Evolutionary conservation across 2,113 vertebrate species (phyloP).

Genomic region (Phylloscopus whistleri): DNA sequence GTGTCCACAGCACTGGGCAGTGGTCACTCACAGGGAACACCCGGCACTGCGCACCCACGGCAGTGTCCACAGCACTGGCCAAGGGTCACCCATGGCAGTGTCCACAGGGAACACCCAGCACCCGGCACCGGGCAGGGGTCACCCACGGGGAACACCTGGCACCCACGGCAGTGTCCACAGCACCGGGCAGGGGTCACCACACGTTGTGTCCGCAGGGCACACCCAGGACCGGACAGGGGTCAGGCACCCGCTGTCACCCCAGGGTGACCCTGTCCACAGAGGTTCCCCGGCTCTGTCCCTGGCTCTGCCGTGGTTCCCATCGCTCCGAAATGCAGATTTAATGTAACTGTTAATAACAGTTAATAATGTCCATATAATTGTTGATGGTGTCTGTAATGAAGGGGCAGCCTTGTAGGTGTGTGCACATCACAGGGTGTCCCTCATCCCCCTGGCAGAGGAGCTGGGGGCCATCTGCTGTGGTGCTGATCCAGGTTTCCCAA

Average conservation of each 20-base stretch:
- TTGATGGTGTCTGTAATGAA: fast-evolving
- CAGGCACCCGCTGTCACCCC: background rate
- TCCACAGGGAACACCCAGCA: background rate
- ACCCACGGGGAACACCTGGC: no score
- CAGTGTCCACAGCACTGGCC: background rate
- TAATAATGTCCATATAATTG: fast-evolving
- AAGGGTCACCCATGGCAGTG: no score
- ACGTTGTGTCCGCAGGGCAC: background rate
- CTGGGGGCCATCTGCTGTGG: fast-evolving
- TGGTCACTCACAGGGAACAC: background rate
- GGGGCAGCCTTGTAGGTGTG: fast-evolving
- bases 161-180: no score
- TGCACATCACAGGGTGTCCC: fast-evolving
- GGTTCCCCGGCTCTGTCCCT: fast-evolving
- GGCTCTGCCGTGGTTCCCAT: fast-evolving
- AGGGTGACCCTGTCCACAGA: fast-evolving
- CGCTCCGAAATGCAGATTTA: fast-evolving
- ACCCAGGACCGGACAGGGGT: no score
- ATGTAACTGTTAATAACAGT: fast-evolving
- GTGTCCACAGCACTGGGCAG: background rate
- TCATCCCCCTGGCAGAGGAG: background rate
- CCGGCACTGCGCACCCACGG: no score
- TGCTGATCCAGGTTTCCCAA: background rate
- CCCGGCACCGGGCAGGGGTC: no score
- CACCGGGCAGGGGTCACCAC: no score